phyloP scores from a whole-genome alignment of 1,140 invertebrate genomes.

The Oedothorax gibbosus region DNA sequence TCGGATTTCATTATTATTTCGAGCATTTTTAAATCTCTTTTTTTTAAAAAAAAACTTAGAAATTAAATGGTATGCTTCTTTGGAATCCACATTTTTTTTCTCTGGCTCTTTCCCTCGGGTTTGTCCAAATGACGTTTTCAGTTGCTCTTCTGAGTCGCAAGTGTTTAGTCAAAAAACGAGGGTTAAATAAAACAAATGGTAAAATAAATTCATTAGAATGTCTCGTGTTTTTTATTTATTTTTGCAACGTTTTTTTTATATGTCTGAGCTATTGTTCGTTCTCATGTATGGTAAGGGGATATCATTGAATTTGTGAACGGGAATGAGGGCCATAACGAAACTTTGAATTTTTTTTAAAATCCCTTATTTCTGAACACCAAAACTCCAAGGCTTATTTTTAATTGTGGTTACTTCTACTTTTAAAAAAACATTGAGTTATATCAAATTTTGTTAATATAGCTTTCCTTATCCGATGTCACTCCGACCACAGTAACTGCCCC shows the following conservation, averaged over 20 bases:
- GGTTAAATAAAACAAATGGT: slow-evolving; percentile 33
- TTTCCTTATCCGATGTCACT: too few relatives aligned
- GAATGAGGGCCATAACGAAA: too few relatives aligned
- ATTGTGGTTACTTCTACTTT: too few relatives aligned
- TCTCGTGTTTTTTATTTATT: too few relatives aligned
- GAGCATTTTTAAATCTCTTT: slow-evolving; percentile 7
- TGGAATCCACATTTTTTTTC: slow-evolving; percentile 20
- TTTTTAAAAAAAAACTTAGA: background rate
- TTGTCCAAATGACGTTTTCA: slow-evolving; percentile 13
- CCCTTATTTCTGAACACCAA: too few relatives aligned
- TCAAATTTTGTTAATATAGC: too few relatives aligned
- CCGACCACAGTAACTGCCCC: too few relatives aligned
- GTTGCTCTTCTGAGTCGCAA: slow-evolving; percentile 24
- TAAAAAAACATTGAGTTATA: too few relatives aligned
- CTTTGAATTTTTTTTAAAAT: too few relatives aligned
- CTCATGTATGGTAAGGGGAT: background rate
- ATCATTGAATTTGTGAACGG: too few relatives aligned
- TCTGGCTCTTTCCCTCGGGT: slow-evolving; percentile 18
- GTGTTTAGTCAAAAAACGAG: slow-evolving; percentile 8
- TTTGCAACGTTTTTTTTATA: too few relatives aligned
- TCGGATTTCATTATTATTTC: slow-evolving; percentile 14
- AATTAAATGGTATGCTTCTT: background rate
- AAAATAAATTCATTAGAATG: background rate
- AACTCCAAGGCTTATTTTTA: too few relatives aligned
- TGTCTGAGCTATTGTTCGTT: background rate